Evolutionary conservation across 2,113 vertebrate genomes (phyloP).

Genomic region (Myocastor coypus): DNA sequence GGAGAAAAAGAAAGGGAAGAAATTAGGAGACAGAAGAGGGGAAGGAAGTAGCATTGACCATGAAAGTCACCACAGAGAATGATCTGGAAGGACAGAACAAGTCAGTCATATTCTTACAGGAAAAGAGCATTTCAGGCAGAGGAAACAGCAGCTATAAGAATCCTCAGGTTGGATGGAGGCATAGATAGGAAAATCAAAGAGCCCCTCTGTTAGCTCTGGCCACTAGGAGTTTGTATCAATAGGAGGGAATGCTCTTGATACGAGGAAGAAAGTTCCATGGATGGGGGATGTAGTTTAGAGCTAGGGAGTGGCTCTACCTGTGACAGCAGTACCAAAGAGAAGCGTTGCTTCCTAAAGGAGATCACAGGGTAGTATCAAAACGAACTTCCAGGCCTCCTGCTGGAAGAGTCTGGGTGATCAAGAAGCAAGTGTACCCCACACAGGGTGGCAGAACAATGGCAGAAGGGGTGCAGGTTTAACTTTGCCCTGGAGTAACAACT

Average conservation of each 20-base stretch:
- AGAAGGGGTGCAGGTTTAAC: not conserved
- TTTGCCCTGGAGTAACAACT: not conserved
- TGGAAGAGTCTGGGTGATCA: no score
- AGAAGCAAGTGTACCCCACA: no score
- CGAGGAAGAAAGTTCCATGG: no score
- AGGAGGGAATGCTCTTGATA: no score
- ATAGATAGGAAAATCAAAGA: not conserved
- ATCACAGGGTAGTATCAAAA: no score
- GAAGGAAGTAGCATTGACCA: not conserved
- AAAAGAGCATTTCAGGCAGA: not conserved
- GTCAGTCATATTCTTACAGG: not conserved
- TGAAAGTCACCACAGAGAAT: not conserved
- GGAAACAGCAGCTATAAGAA: not conserved
- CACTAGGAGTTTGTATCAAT: not conserved
- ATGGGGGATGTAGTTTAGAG: no score
- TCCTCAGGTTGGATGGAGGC: not conserved
- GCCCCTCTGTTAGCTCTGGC: not conserved
- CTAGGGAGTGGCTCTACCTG: no score
- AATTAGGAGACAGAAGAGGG: not conserved
- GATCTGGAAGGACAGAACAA: not conserved
- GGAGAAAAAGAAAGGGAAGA: not conserved
- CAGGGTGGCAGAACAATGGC: not conserved
- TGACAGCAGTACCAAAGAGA: no score
- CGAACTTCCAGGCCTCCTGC: no score
- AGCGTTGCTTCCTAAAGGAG: no score